These are phyloP conservation scores for Drosophila subsilvestris DNA, from an alignment of 2,888 invertebrate genomes.

Conservation along the genomic window DNA sequence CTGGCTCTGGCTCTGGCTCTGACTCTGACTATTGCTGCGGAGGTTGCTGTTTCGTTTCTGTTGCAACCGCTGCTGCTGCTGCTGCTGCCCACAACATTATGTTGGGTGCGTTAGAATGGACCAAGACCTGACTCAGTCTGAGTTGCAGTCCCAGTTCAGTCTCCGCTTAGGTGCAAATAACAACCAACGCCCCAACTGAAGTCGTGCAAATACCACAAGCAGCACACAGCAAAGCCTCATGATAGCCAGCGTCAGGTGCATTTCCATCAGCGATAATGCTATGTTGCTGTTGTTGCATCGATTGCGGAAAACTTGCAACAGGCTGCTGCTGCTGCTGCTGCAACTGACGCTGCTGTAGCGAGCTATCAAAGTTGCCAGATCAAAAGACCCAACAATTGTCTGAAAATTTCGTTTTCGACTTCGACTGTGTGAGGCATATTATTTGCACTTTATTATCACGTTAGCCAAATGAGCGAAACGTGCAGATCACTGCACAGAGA, in stretches of 20 bases:
- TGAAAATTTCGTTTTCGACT: slow-evolving; percentile 56
- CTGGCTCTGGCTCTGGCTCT: slow-evolving; percentile 24
- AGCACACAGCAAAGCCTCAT: slow-evolving; percentile 26
- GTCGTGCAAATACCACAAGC: slow-evolving; percentile 68
- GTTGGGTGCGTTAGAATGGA: slow-evolving; percentile 61
- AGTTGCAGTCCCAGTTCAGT: background rate
- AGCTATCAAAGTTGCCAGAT: slow-evolving; percentile 59
- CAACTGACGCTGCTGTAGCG: slow-evolving; percentile 5
- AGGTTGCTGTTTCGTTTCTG: slow-evolving; percentile 29
- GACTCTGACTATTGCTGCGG: slow-evolving; percentile 1
- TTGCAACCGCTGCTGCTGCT: slow-evolving; percentile 24
- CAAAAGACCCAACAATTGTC: slow-evolving; percentile 62
- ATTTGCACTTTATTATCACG: slow-evolving; percentile 85
- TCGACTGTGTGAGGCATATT: slow-evolving; percentile 79
- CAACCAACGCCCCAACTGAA: slow-evolving; percentile 68
- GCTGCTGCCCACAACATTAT: slow-evolving; percentile 41
- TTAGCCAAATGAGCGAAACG: slow-evolving; percentile 82
- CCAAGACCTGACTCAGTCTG: slow-evolving; percentile 1
- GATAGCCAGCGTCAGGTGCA: slow-evolving; percentile 82
- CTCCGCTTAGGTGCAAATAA: slow-evolving; percentile 24
- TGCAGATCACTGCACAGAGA: slow-evolving; percentile 61
- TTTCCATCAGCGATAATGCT: slow-evolving; percentile 82
- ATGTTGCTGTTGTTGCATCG: slow-evolving; percentile 60
- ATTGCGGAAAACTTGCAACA: slow-evolving; percentile 71
- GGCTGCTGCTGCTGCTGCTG: slow-evolving; percentile 26